Percentiles rank a stretch among this genome's conserved stretches.
Conservation (phyloP, 2,113 vertebrate species). For the Tychaedon coryphoeus region DNA sequence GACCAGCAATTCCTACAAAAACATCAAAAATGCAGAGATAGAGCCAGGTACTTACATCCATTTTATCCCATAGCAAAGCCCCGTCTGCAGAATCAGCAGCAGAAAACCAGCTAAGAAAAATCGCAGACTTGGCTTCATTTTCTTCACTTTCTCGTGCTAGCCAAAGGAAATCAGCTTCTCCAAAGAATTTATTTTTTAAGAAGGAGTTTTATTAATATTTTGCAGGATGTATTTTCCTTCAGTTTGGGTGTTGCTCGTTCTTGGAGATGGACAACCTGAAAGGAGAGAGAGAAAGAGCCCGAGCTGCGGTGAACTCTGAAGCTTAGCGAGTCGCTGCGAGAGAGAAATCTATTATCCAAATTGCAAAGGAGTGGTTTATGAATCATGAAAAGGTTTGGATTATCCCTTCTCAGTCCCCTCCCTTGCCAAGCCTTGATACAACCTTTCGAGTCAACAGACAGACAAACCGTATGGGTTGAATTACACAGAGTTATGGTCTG, state of each 20-base stretch:
- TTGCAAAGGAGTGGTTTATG: constrained; percentile 67
- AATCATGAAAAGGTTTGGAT: constrained; percentile 19
- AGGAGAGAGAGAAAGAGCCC: background rate
- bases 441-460: constrained; percentile 32
- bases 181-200: background rate
- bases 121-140: constrained; percentile 67
- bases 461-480: constrained; percentile 68
- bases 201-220: background rate
- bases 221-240: background rate
- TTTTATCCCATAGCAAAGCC: constrained; percentile 91
- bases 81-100: constrained; percentile 82
- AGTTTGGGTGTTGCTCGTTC: background rate
- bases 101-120: constrained; percentile 81
- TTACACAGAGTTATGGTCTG: constrained; percentile 49
- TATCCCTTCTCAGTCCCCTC: constrained; percentile 13
- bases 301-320: background rate
- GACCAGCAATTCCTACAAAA: background rate
- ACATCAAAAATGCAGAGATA: background rate
- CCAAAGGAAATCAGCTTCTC: background rate
- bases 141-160: background rate
- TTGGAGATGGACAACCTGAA: constrained; percentile 27
- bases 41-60: constrained; percentile 90
- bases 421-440: constrained; percentile 11
- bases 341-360: constrained; percentile 49
- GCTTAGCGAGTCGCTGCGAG: accelerated